phyloP scores from a whole-genome alignment of 2,113 vertebrate genomes.

The Lophochroa leadbeateri region DNA sequence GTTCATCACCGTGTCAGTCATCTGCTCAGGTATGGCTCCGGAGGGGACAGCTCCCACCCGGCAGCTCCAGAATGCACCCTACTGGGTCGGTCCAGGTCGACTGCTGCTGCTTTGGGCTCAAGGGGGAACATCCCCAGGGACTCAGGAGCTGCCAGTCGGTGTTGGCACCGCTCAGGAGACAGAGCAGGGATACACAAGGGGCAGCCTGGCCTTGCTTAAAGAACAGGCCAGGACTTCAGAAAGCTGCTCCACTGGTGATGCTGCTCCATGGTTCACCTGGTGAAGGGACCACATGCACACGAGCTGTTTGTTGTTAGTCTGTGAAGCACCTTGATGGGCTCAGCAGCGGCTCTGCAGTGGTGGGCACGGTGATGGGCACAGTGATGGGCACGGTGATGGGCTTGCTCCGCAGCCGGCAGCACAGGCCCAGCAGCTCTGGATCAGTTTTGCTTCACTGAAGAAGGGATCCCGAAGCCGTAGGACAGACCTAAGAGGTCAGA shows the following conservation, averaged over 20 bases:
- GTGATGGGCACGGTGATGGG: background rate
- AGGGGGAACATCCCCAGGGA: background rate
- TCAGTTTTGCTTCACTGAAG: background rate
- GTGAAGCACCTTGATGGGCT: fast-evolving
- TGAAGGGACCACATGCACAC: fast-evolving
- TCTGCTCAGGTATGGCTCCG: background rate
- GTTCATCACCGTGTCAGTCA: slow-evolving; percentile 63
- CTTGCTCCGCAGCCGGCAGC: fast-evolving
- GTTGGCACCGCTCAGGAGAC: background rate
- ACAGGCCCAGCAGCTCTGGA: fast-evolving
- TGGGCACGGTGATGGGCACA: background rate
- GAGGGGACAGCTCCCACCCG: fast-evolving
- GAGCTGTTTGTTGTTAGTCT: background rate
- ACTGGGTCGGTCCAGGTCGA: fast-evolving
- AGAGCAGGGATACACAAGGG: fast-evolving
- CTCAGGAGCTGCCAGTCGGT: fast-evolving
- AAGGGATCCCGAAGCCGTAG: fast-evolving
- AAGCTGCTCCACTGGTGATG: background rate
- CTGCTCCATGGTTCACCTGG: fast-evolving
- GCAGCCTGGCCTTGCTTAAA: background rate
- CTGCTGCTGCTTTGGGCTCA: background rate
- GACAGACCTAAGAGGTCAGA: background rate
- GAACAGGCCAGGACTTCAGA: fast-evolving
- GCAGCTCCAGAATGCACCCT: background rate
- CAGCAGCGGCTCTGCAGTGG: fast-evolving